phyloP scores from a whole-genome alignment of 2,113 vertebrate genomes.

The Pteruthius melanotis region DNA sequence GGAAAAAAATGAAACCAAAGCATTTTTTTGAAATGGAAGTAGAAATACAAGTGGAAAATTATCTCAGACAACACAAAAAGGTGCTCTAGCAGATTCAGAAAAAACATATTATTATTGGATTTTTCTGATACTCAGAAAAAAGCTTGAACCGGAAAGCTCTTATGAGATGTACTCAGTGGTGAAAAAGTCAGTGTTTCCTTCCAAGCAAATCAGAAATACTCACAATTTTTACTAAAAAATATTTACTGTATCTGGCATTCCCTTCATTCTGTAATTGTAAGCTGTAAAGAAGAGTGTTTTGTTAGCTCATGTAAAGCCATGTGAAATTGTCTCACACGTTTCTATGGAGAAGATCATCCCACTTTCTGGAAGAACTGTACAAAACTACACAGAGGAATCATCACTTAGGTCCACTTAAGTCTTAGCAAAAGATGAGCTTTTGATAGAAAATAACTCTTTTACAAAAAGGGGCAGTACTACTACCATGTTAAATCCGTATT shows the following conservation, averaged over 20 bases:
- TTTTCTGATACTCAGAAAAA: background rate
- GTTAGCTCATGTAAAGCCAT: background rate
- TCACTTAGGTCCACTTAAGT: background rate
- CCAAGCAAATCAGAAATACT: background rate
- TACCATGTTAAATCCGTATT: background rate
- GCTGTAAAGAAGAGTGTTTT: background rate
- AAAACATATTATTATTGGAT: background rate
- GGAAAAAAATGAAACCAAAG: background rate
- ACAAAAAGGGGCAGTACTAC: background rate
- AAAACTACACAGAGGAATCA: background rate
- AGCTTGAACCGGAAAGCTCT: background rate
- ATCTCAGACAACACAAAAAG: constrained; percentile 12
- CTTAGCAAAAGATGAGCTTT: background rate
- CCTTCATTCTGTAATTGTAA: background rate
- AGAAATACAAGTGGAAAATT: constrained; percentile 28
- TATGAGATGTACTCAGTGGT: background rate
- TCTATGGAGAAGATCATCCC: background rate
- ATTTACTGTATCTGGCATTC: background rate
- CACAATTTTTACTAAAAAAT: background rate
- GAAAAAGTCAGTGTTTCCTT: constrained; percentile 18
- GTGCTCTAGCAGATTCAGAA: background rate
- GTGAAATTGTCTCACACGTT: background rate
- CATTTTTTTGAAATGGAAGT: constrained; percentile 32
- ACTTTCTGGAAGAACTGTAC: background rate
- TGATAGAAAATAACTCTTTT: background rate